Evolutionary conservation across 2,797 vertebrate species (phyloP).

Genomic region (Peromyscus attwateri): DNA sequence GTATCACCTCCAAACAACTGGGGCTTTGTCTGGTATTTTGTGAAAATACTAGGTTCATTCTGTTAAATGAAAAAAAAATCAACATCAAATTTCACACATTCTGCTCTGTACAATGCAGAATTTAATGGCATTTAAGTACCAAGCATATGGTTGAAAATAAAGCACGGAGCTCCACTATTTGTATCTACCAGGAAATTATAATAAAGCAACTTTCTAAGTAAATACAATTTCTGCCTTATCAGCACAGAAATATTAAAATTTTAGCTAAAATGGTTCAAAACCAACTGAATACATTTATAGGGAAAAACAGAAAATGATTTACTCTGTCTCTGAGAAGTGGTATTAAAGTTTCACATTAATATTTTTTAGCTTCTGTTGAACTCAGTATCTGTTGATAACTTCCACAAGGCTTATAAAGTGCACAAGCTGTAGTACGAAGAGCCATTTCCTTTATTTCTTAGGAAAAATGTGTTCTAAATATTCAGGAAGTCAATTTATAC

Average conservation of each 20-base stretch:
- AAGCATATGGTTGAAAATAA: slow-evolving; percentile 63
- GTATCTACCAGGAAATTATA: slow-evolving; percentile 56
- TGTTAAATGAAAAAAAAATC: slow-evolving; percentile 85
- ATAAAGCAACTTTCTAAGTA: slow-evolving; percentile 53
- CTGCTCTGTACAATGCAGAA: slow-evolving; percentile 66
- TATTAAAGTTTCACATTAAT: slow-evolving; percentile 65
- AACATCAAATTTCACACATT: slow-evolving; percentile 42
- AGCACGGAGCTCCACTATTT: slow-evolving; percentile 20
- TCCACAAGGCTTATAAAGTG: background rate
- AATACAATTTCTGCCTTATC: slow-evolving; percentile 72
- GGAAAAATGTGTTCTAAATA: slow-evolving; percentile 49
- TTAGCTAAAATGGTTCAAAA: slow-evolving; percentile 47
- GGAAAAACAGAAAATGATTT: slow-evolving; percentile 61
- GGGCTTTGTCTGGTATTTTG: slow-evolving; percentile 94
- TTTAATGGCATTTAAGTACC: slow-evolving; percentile 40
- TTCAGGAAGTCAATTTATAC: slow-evolving; percentile 39
- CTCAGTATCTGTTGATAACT: slow-evolving; percentile 62
- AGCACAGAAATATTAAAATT: slow-evolving; percentile 36
- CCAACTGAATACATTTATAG: slow-evolving; percentile 51
- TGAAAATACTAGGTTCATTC: slow-evolving; percentile 92
- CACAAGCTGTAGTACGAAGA: background rate
- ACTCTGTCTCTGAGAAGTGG: slow-evolving; percentile 26
- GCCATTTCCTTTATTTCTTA: slow-evolving; percentile 67
- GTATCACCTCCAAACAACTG: slow-evolving; percentile 91
- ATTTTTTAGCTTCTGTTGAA: slow-evolving; percentile 51